A percentile compares a stretch with the other conserved stretches of the same genome.
Conservation (phyloP, 2,113 vertebrate species). For the Anoura caudifer region DNA sequence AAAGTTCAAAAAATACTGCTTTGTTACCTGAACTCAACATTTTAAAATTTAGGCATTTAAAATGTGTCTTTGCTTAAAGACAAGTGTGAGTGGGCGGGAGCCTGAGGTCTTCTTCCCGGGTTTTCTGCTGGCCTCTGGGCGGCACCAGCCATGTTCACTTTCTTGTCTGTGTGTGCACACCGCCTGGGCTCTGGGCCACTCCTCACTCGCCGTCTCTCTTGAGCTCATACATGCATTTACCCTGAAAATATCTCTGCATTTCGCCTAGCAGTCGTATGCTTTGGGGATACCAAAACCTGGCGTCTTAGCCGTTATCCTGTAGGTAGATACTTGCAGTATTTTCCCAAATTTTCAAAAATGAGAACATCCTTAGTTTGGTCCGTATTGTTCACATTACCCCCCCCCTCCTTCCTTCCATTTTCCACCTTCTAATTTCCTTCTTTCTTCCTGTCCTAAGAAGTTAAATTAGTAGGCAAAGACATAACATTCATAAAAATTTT, state of each 20-base stretch:
- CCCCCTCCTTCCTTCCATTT: background rate
- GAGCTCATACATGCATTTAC: rapidly evolving
- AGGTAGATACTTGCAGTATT: too few relatives aligned
- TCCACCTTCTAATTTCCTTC: background rate
- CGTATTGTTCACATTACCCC: rapidly evolving
- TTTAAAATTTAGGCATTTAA: background rate
- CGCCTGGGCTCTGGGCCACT: rapidly evolving
- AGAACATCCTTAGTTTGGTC: rapidly evolving
- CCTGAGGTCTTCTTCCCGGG: rapidly evolving
- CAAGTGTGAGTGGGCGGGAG: rapidly evolving
- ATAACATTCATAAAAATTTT: background rate
- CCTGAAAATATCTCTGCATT: too few relatives aligned
- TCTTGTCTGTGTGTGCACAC: rapidly evolving
- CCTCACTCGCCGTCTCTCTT: rapidly evolving
- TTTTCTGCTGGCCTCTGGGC: rapidly evolving
- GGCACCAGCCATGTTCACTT: rapidly evolving
- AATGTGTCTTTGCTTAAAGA: background rate
- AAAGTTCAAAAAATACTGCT: background rate
- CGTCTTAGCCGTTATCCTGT: too few relatives aligned
- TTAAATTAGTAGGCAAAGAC: background rate
- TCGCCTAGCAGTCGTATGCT: background rate
- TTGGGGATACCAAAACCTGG: background rate
- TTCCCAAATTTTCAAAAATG: background rate
- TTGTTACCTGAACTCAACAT: background rate
- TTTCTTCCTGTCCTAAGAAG: background rate